Conservation (phyloP, 2,113 vertebrate genomes). For the Eudyptes chrysolophus region DNA sequence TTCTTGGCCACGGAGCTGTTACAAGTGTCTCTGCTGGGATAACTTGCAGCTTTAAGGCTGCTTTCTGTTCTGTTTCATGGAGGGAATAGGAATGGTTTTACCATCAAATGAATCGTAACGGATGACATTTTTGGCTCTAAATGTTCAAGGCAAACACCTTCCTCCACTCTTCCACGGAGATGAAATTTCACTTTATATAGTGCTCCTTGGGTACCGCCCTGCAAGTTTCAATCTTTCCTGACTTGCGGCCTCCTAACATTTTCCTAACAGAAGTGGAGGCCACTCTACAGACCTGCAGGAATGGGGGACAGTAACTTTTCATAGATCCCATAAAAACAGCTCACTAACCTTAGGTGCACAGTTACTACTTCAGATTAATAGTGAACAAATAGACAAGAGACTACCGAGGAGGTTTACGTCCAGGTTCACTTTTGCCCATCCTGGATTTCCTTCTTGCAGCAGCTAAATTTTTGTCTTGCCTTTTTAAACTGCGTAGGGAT, state of each 20-base stretch:
- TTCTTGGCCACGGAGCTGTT: not conserved
- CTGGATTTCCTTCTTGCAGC: not conserved
- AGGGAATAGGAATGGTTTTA: not conserved
- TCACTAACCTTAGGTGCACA: not conserved
- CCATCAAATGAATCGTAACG: not conserved
- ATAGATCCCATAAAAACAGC: fast-evolving
- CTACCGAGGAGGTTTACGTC: not conserved
- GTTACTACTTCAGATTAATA: not conserved
- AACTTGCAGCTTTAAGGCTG: not conserved
- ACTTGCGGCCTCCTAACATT: not conserved
- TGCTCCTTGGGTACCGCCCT: not conserved
- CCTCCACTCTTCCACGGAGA: not conserved
- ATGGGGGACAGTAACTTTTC: not conserved
- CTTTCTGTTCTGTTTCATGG: not conserved
- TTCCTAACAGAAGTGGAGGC: not conserved
- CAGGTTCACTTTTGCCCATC: not conserved
- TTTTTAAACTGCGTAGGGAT: fast-evolving
- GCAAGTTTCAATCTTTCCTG: not conserved
- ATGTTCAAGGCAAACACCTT: not conserved
- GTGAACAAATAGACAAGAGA: not conserved
- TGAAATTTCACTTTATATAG: not conserved
- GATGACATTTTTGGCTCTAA: not conserved
- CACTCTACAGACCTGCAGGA: not conserved
- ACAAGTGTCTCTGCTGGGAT: not conserved
- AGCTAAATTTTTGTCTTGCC: not conserved